These are phyloP conservation scores for Idaea biselata DNA, from an alignment of 2,888 invertebrate species.

Conservation along the genomic window DNA sequence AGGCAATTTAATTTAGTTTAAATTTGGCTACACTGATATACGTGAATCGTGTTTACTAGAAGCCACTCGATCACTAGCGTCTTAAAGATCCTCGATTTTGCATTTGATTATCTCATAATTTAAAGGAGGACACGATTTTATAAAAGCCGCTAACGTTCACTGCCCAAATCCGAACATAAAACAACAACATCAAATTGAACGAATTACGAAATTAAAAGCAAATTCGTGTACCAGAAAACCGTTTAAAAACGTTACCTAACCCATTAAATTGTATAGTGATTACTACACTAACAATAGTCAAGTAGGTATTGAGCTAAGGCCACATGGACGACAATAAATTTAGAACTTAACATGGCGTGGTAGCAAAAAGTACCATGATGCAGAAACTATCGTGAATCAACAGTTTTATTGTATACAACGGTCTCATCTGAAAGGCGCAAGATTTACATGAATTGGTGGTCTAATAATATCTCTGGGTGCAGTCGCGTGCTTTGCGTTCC, in stretches of 20 bases:
- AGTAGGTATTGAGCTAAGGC: not conserved
- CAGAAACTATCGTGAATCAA: conserved; percentile 26
- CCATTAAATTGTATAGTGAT: not conserved
- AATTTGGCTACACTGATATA: not conserved
- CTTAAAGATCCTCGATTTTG: not conserved
- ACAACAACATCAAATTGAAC: not conserved
- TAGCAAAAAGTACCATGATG: conserved; percentile 17
- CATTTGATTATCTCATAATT: not conserved
- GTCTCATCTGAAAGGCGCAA: conserved; percentile 44
- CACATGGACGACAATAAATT: not conserved
- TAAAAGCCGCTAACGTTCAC: not conserved
- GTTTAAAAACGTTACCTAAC: not conserved
- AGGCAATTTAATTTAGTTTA: not conserved
- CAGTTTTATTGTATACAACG: conserved; percentile 27
- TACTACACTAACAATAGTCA: not conserved
- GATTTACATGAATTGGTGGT: conserved; percentile 51
- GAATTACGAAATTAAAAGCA: not conserved
- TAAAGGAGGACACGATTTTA: not conserved
- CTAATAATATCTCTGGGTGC: conserved; percentile 65
- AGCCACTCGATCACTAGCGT: not conserved
- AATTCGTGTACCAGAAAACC: not conserved
- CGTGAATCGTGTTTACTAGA: not conserved
- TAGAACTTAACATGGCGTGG: conserved; percentile 3
- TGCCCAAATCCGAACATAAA: not conserved
- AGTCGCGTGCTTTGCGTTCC: conserved; percentile 63